Evolutionary conservation across 2,888 invertebrate genomes (phyloP).

Genomic region (Heliconius ethilla): DNA sequence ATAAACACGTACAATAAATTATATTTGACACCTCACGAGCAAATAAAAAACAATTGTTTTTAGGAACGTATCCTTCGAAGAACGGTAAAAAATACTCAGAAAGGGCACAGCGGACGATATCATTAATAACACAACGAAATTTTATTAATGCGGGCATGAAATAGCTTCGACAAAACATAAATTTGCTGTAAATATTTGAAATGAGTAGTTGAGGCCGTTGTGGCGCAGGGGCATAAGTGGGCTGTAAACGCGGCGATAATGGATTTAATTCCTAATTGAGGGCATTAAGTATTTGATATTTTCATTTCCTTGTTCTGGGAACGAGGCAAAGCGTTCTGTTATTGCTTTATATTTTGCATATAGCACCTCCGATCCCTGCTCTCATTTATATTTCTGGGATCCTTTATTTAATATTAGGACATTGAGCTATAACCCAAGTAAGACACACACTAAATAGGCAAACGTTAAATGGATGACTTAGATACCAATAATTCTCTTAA

Average conservation of each 20-base stretch:
- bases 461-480: too few species aligned
- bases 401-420: too few species aligned
- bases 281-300: background rate
- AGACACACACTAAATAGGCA: too few species aligned
- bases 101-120: slow-evolving; percentile 51
- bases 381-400: too few species aligned
- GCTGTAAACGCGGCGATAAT: too few species aligned
- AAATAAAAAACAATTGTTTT: slow-evolving; percentile 42
- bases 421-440: too few species aligned
- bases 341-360: too few species aligned
- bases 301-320: background rate
- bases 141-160: slow-evolving; percentile 63
- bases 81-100: slow-evolving; percentile 50
- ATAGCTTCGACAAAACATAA: slow-evolving; percentile 41
- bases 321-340: background rate
- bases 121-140: slow-evolving; percentile 62
- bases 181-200: slow-evolving; percentile 4
- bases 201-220: background rate
- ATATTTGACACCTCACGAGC: slow-evolving; percentile 41
- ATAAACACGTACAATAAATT: slow-evolving; percentile 41
- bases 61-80: slow-evolving; percentile 41
- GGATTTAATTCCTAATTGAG: background rate
- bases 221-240: background rate
- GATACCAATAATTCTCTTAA: too few species aligned
- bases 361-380: too few species aligned